Base-by-base conservation (phyloP, 2,888 invertebrate genomes). In the Anarsia innoxiella region DNA sequence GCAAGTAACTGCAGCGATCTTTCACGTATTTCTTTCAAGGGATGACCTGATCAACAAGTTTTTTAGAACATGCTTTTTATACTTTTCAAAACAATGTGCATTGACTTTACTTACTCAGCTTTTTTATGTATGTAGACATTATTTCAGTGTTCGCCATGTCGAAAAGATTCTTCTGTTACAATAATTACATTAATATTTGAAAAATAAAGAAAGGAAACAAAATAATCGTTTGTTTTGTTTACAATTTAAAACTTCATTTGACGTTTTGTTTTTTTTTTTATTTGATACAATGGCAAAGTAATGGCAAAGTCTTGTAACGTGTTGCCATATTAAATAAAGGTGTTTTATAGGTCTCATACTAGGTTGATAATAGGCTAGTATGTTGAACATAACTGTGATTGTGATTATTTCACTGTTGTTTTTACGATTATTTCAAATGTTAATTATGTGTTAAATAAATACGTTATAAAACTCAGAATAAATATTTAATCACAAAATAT, bases 11-110 rank as follows among this genome's bases (percentile, higher is more conserved):
- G 69, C 12, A 89, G 66, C 6, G 88, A 79, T 41, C 89, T 75
- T 43, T 86, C 74, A 23, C 89, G 79, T 48, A 89, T 88, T 68
- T 88, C 88, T 49, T 78, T 84, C 31, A 89, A 53, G 8, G 78
- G 76, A 56, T 89, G 88, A 45, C 74, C 89, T 89, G 46, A 41
- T 66, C 60, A 23, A 27, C n/a, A 35, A 6, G 1, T 5, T 14
- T 32, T 19, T 13, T 8, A 19, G 4, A 19, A 19, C 19, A 5
- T 19, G 8, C 3, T 19, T 19, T 19, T 8, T 19, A 19, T 19
- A 5, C 19, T 19, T 5, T 19, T 19, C 19, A 5, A 19, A 5
- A n/a, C 8, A 5, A 5, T 19, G 19, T 19, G 19, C 19, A 19
- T 19, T 19, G 19, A 5, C 19, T 19, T 19, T 19, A 56, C 66